phyloP scores from a whole-genome alignment of 1,140 invertebrate genomes.

The Trichogramma pretiosum region DNA sequence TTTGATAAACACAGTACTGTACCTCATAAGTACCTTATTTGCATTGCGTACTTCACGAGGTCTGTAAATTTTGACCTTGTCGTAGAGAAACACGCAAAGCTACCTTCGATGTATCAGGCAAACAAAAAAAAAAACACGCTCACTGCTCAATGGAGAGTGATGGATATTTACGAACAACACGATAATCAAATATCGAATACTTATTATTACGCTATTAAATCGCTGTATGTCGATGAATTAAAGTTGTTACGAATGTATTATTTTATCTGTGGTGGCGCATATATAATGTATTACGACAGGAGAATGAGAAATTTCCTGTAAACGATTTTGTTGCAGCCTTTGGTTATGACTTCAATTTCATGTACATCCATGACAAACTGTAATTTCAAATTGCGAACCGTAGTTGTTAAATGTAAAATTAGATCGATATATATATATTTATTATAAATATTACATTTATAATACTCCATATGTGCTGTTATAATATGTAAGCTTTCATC shows the following conservation, averaged over 20 bases:
- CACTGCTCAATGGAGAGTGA: not conserved
- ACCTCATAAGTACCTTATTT: conserved; percentile 65
- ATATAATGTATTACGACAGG: too few relatives aligned
- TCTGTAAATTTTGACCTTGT: conserved; percentile 39
- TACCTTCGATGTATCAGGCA: not conserved
- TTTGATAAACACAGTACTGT: conserved; percentile 58
- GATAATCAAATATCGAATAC: not conserved
- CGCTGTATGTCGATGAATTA: not conserved
- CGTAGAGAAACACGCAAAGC: not conserved
- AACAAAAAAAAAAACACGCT: not conserved
- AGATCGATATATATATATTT: too few relatives aligned
- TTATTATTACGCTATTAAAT: not conserved
- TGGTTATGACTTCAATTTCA: too few relatives aligned
- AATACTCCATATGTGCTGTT: too few relatives aligned
- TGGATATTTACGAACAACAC: not conserved
- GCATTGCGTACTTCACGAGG: conserved; percentile 63
- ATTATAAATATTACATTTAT: too few relatives aligned
- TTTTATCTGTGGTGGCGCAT: too few relatives aligned
- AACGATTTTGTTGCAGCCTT: too few relatives aligned
- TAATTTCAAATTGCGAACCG: too few relatives aligned
- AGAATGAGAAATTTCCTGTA: too few relatives aligned
- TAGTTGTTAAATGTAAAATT: too few relatives aligned
- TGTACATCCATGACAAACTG: too few relatives aligned
- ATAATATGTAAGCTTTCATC: too few relatives aligned
- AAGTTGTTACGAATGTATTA: not conserved